phyloP scores from a whole-genome alignment of 2,888 invertebrate genomes.

The Nomada lathburiana region DNA sequence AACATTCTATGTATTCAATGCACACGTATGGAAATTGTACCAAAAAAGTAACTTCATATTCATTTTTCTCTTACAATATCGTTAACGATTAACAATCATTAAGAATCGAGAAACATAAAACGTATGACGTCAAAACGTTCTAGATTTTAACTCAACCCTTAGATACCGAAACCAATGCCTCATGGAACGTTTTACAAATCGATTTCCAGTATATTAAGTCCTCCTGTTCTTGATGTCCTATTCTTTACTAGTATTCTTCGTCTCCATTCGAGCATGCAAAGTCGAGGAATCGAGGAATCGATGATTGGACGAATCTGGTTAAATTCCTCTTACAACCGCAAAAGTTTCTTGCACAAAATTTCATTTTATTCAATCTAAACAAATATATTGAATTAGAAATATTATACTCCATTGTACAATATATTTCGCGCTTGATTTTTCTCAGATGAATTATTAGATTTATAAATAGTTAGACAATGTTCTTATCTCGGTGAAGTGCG shows the following conservation, averaged over 20 bases:
- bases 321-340: not conserved
- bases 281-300: slow-evolving; percentile 12
- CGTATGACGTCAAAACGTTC: not conserved
- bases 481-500: too few relatives aligned
- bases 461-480: too few relatives aligned
- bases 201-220: slow-evolving; percentile 22
- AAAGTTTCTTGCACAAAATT: not conserved
- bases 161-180: not conserved
- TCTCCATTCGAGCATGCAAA: slow-evolving; percentile 11
- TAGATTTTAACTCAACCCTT: not conserved
- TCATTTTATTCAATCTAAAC: not conserved
- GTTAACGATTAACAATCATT: not conserved
- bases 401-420: too few relatives aligned
- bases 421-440: too few relatives aligned
- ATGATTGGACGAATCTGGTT: slow-evolving; percentile 6
- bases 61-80: too few relatives aligned
- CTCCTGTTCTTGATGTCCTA: slow-evolving; percentile 20
- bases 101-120: not conserved
- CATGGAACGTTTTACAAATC: slow-evolving; percentile 28
- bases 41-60: too few relatives aligned
- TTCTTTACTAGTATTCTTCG: slow-evolving; percentile 14
- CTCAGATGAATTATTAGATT: too few relatives aligned
- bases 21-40: too few relatives aligned
- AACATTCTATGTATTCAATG: too few relatives aligned
- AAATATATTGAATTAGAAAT: not conserved